These are phyloP conservation scores for Oryzias melastigma DNA, from an alignment of 2,113 vertebrate genomes.

Conservation along the genomic window DNA sequence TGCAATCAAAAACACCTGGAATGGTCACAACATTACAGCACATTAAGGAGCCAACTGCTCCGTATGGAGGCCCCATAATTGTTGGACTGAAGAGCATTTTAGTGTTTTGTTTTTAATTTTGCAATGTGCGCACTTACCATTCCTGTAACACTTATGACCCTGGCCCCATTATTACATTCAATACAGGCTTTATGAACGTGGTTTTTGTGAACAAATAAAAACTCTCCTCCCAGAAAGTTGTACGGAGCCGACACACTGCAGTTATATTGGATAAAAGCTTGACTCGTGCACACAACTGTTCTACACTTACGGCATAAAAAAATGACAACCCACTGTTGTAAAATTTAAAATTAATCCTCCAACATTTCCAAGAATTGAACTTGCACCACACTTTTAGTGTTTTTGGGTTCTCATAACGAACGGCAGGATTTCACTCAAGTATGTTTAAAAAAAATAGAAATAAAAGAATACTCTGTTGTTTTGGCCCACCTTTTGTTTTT, in stretches of 20 bases:
- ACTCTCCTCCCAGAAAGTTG: slow-evolving; percentile 19
- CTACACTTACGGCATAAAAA: slow-evolving; percentile 76
- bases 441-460: slow-evolving; percentile 63
- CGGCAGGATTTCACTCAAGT: slow-evolving; percentile 78
- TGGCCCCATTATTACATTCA: slow-evolving; percentile 46
- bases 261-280: slow-evolving; percentile 24
- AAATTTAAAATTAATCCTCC: slow-evolving; percentile 23
- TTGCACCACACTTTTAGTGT: slow-evolving; percentile 76
- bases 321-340: not conserved
- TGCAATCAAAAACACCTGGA: slow-evolving; percentile 79
- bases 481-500: slow-evolving; percentile 53
- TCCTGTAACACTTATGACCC: slow-evolving; percentile 59
- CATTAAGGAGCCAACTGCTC: slow-evolving; percentile 71
- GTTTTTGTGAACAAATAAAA: slow-evolving; percentile 51
- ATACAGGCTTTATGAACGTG: slow-evolving; percentile 45
- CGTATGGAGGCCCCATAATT: slow-evolving; percentile 76
- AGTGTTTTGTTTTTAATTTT: slow-evolving; percentile 30
- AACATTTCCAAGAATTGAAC: slow-evolving; percentile 77
- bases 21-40: slow-evolving; percentile 74
- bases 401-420: slow-evolving; percentile 79
- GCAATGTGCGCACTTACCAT: slow-evolving; percentile 61
- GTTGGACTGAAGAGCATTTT: slow-evolving; percentile 70
- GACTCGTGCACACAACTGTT: slow-evolving; percentile 49
- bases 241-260: slow-evolving; percentile 8
- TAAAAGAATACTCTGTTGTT: slow-evolving; percentile 64